These are phyloP conservation scores for Pheosia gnoma DNA, from an alignment of 2,888 invertebrate genomes.

Conservation along the genomic window DNA sequence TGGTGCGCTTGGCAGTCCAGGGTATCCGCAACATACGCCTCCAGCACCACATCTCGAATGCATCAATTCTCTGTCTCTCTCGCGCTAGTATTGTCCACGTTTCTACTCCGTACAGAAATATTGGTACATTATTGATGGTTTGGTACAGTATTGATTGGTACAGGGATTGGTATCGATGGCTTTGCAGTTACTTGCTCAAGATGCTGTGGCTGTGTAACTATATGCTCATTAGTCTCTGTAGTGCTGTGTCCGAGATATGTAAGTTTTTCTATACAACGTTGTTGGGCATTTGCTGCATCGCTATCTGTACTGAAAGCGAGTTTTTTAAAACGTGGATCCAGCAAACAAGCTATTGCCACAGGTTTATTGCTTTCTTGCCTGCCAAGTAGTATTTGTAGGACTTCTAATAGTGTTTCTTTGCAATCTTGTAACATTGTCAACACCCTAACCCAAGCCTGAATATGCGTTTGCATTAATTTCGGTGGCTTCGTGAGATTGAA, in stretches of 20 bases:
- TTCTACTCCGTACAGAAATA: too few relatives aligned
- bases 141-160: too few relatives aligned
- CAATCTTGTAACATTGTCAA: too few relatives aligned
- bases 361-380: constrained; percentile 20
- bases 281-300: constrained; percentile 20
- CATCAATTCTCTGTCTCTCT: too few relatives aligned
- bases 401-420: constrained; percentile 4
- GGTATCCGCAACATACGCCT: too few relatives aligned
- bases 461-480: too few relatives aligned
- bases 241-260: constrained; percentile 13
- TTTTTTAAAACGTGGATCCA: constrained; percentile 22
- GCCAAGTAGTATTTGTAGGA: constrained; percentile 16
- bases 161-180: constrained; percentile 8
- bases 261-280: constrained; percentile 19
- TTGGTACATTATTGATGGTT: too few relatives aligned
- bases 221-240: constrained; percentile 12
- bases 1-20: too few relatives aligned
- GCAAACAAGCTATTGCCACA: constrained; percentile 15
- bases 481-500: too few relatives aligned
- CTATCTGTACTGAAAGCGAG: constrained; percentile 16
- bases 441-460: too few relatives aligned
- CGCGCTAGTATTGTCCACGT: too few relatives aligned
- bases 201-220: constrained; percentile 5
- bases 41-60: too few relatives aligned
- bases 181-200: constrained; percentile 18